phyloP scores from a whole-genome alignment of 2,797 vertebrate species.

The Ctenochaetus hawaiiensis region DNA sequence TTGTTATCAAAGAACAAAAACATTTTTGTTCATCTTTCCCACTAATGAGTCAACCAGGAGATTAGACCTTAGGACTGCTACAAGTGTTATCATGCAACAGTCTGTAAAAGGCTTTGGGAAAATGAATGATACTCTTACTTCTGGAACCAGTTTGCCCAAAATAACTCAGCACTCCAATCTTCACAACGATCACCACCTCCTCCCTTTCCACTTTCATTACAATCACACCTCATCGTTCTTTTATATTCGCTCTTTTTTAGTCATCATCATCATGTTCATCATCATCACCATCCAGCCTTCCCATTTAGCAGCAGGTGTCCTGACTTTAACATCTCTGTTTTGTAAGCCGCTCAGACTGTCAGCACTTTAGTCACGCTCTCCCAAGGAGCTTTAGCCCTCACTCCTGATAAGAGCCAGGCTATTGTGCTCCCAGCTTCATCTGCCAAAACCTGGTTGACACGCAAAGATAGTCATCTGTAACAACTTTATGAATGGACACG shows the following conservation, averaged over 20 bases:
- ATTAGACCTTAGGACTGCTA: not conserved
- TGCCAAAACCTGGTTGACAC: slow-evolving; percentile 40
- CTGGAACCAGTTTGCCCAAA: not conserved
- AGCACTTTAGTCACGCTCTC: slow-evolving; percentile 78
- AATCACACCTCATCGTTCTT: slow-evolving; percentile 12
- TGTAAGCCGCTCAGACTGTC: slow-evolving; percentile 73
- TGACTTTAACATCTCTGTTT: slow-evolving; percentile 64
- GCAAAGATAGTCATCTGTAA: slow-evolving; percentile 70
- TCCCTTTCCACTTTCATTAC: not conserved
- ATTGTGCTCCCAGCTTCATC: slow-evolving; percentile 59
- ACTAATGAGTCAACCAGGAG: not conserved
- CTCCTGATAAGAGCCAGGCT: slow-evolving; percentile 61
- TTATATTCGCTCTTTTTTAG: not conserved
- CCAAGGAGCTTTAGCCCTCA: slow-evolving; percentile 70
- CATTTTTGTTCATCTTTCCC: not conserved
- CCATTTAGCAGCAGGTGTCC: slow-evolving; percentile 78
- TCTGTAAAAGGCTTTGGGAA: not conserved
- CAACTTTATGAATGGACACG: slow-evolving; percentile 60
- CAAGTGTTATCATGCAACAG: not conserved
- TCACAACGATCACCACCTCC: not conserved
- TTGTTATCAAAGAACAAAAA: not conserved
- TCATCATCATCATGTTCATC: slow-evolving; percentile 23
- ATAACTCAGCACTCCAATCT: not conserved
- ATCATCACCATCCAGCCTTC: slow-evolving; percentile 33
- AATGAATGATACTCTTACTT: not conserved